Conservation (phyloP, 2,888 invertebrate species). For the Plagodis pulveraria region DNA sequence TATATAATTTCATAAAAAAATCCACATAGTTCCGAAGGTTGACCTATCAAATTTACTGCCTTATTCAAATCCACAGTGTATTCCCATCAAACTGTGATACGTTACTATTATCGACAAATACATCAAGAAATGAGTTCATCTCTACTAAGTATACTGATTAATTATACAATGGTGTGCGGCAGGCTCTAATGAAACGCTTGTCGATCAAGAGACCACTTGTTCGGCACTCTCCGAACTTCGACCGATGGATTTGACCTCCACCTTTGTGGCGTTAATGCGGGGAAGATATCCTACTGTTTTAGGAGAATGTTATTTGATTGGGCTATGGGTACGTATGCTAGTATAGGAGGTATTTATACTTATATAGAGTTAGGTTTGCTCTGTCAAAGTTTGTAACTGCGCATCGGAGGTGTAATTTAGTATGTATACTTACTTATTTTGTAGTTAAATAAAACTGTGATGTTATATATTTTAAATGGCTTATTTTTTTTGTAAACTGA, state of each 20-base stretch:
- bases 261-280: slow-evolving; percentile 8
- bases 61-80: no score
- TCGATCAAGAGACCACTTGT: slow-evolving; percentile 21
- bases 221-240: slow-evolving; percentile 13
- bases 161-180: slow-evolving; percentile 28
- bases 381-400: no score
- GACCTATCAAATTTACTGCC: no score
- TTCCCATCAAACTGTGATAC: background rate
- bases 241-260: slow-evolving; percentile 21
- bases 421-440: no score
- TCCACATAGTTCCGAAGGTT: no score
- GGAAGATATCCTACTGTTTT: slow-evolving; percentile 2
- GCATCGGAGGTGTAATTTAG: no score
- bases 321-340: background rate
- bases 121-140: background rate
- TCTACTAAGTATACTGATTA: slow-evolving; percentile 22
- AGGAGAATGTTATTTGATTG: slow-evolving; percentile 1
- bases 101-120: background rate
- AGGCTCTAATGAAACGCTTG: slow-evolving; percentile 29
- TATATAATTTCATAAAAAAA: no score
- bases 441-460: no score
- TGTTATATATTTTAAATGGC: no score
- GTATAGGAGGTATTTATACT: no score
- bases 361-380: no score
- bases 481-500: no score